A percentile compares a stretch with the other conserved stretches of the same genome.
Evolutionary conservation across 2,888 invertebrate genomes (phyloP).

Genomic region (Palloptera scutellata): DNA sequence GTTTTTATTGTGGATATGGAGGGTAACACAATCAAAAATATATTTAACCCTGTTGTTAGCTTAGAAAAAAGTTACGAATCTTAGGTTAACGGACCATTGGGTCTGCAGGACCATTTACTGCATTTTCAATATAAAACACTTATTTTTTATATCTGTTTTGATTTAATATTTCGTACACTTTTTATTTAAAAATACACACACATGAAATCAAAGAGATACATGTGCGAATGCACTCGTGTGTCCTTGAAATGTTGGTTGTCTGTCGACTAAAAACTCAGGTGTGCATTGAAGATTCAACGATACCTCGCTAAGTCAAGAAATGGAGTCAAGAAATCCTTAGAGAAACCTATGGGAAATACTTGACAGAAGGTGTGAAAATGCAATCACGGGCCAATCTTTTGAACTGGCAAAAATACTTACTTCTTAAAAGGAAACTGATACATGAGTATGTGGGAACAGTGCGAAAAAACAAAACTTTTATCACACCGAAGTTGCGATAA

Average conservation of each 20-base stretch:
- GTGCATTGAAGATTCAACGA: constrained; percentile 18
- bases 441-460: constrained; percentile 17
- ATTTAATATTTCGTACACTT: no score
- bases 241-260: constrained; percentile 22
- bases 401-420: constrained; percentile 5
- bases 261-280: constrained; percentile 4
- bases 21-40: no score
- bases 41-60: no score
- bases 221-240: no score
- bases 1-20: background rate
- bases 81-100: no score
- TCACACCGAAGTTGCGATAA: no score
- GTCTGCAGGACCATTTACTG: no score
- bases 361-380: constrained; percentile 16
- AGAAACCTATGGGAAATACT: constrained; percentile 1
- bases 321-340: background rate
- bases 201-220: no score
- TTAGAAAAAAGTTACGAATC: no score
- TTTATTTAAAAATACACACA: no score
- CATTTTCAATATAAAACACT: background rate
- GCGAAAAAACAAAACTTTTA: constrained; percentile 13
- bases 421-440: constrained; percentile 16
- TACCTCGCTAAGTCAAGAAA: constrained; percentile 20
- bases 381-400: background rate
- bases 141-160: background rate